A percentile compares a stretch with the other conserved stretches of the same genome.
Evolutionary conservation across 2,888 invertebrate species (phyloP).

Genomic region (Drosophila recens): DNA sequence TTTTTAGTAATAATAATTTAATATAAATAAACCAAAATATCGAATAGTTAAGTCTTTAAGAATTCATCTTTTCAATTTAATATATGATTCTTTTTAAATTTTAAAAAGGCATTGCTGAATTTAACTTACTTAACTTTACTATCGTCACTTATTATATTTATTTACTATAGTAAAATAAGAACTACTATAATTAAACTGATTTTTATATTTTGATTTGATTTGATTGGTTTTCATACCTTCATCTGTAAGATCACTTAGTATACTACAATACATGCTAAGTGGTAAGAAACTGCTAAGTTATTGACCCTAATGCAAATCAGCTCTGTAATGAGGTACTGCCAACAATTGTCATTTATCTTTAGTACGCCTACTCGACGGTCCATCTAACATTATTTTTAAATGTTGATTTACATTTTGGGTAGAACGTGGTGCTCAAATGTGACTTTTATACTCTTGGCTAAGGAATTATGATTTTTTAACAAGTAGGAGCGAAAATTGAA

Average conservation of each 20-base stretch:
- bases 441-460: not conserved
- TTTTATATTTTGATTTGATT: not conserved
- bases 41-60: too few relatives aligned
- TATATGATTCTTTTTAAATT: too few relatives aligned
- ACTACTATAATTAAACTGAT: not conserved
- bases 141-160: not conserved
- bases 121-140: not conserved
- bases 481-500: not conserved
- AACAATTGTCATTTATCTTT: not conserved
- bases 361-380: slow-evolving; percentile 15
- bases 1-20: too few relatives aligned
- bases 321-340: not conserved
- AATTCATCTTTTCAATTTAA: too few relatives aligned
- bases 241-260: not conserved
- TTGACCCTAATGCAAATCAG: slow-evolving; percentile 3
- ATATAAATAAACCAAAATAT: too few relatives aligned
- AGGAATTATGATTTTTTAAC: not conserved
- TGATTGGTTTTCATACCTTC: too few relatives aligned
- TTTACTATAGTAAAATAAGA: not conserved
- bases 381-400: slow-evolving; percentile 8
- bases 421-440: not conserved
- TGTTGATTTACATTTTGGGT: not conserved
- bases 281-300: not conserved
- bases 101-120: too few relatives aligned
- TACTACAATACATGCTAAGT: too few relatives aligned